A percentile compares a stretch with the other conserved stretches of the same genome.
phyloP scores from a whole-genome alignment of 2,113 vertebrate genomes.

The Oophaga pumilio region DNA sequence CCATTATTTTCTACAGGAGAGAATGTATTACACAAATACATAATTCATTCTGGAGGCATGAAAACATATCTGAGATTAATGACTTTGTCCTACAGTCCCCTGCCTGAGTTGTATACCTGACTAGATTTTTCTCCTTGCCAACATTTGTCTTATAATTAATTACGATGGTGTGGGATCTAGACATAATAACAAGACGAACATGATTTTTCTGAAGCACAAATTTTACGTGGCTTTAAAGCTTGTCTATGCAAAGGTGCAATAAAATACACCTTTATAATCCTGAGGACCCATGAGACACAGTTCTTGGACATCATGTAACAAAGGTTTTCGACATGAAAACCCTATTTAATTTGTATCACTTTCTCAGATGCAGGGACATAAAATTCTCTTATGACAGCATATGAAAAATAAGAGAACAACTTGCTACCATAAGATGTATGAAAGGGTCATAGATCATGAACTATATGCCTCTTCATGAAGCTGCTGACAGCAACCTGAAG shows the following conservation, averaged over 20 bases:
- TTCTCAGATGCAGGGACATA: not conserved
- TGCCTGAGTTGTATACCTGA: constrained; percentile 48
- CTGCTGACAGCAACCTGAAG: not conserved
- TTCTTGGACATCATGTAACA: not conserved
- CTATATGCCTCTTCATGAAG: not conserved
- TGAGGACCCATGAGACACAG: not conserved
- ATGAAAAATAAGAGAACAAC: not conserved
- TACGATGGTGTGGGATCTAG: constrained; percentile 42
- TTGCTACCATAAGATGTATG: constrained; percentile 14
- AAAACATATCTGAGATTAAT: constrained; percentile 53
- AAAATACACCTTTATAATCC: constrained; percentile 33
- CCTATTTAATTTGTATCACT: not conserved
- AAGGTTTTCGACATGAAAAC: not conserved
- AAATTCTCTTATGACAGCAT: constrained; percentile 2
- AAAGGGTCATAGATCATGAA: constrained; percentile 9
- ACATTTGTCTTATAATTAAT: constrained; percentile 57
- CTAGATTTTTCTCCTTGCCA: constrained; percentile 49
- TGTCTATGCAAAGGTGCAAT: constrained; percentile 5
- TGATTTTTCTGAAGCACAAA: constrained; percentile 47
- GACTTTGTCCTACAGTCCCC: constrained; percentile 49
- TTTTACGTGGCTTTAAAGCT: constrained; percentile 27
- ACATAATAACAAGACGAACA: constrained; percentile 52
- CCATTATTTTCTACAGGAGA: constrained; percentile 48
- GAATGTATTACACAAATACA: constrained; percentile 56
- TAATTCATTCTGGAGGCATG: constrained; percentile 51